Base-by-base conservation (phyloP, 2,113 vertebrate genomes). In the Sapajus apella region DNA sequence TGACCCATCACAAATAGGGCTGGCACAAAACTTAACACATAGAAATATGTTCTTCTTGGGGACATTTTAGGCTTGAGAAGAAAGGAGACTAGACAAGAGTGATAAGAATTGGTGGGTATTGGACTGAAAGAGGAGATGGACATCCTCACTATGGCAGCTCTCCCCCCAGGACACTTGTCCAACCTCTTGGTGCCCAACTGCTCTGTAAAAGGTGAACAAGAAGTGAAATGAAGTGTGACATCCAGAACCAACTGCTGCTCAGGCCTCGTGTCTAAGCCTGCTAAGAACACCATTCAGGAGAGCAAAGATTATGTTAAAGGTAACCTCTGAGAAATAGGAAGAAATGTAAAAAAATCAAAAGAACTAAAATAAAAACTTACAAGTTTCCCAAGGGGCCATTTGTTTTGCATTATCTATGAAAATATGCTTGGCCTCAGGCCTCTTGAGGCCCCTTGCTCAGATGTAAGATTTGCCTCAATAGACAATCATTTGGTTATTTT, bases 321-420 rank as follows among this genome's bases (percentile, higher is more conserved):
- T 17, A 91, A 21, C 25, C n/a, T 61, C 14, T 43, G 27, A 70
- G 47, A 85, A 72, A 94, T 66, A 82, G 84, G 70, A 88, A 91
- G 37, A 45, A 13, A n/a, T 8, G 9, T 73, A 13, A 56, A 50
- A 66, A 66, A 89, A 47, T 66, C 21, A 50, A 75, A 84, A 88
- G 12, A 89, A 70, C 30, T 23, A 9, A 95, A 87, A 25, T 0
- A 18, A 45, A 70, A 91, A 32, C 6, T 18, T 37, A 17, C 27
- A 50, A 30, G 9, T 64, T 91, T 96, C 83, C 68, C 87, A 90
- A 75, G 52, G 11, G 3, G 14, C 6, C n/a, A 5, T 72, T 82
- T 70, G 8, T 79, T 79, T 95, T 47, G 84, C 4, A 20, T 5
- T 40, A 91, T 93, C 43, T 58, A 4, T 87, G 82, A 82, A 96